Base-by-base conservation (phyloP, 37 sponge, comb jelly and placozoan genomes). In the Oopsacas minuta region DNA sequence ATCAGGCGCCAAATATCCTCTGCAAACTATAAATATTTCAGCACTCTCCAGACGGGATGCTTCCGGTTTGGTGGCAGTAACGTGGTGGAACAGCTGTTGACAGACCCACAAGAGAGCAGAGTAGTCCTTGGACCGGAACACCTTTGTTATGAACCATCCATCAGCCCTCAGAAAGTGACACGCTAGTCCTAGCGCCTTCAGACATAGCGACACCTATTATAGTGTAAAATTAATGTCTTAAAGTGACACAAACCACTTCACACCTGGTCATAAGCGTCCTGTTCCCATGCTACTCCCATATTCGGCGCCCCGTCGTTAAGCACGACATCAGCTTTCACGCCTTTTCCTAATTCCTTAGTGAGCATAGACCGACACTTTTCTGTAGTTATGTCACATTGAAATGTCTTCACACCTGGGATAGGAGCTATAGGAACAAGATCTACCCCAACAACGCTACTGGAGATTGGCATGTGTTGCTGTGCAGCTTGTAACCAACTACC, bases 251-350 rank as follows among this genome's bases (percentile, higher is more conserved):
- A 23, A 10, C 35, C 12, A 52, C 15, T 7, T 35, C 36, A 7
- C 1, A 89, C 94, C 83, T 97, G 99, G 25, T 91, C 87, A 87
- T 91, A 97, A 10, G 99, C 99, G 84, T 97, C 99, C 83, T 97
- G 95, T 35, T 90, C 87, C 99, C 99, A 97, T 0, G 95, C 92
- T 12, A 88, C 52, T 17, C 99, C 99, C 32, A 97, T 94, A 88
- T 97, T 97, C 0, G 99, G 99, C 51, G 99, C 95, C 17, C 99
- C 99, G 86, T 97, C 99, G 52, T 97, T 90, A 39, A 97, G 90
- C 39, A 97, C 89, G 52, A 94, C 92, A 86, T 97, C 94, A 1
- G 89, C 95, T 52, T 97, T 97, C 93, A 92, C 93, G 0, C 87
- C 91, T 81, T 93, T 84, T 12, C 75, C 75, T 81, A 97, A 83